phyloP scores from a whole-genome alignment of 2,888 invertebrate species.

The Hololepta plana region DNA sequence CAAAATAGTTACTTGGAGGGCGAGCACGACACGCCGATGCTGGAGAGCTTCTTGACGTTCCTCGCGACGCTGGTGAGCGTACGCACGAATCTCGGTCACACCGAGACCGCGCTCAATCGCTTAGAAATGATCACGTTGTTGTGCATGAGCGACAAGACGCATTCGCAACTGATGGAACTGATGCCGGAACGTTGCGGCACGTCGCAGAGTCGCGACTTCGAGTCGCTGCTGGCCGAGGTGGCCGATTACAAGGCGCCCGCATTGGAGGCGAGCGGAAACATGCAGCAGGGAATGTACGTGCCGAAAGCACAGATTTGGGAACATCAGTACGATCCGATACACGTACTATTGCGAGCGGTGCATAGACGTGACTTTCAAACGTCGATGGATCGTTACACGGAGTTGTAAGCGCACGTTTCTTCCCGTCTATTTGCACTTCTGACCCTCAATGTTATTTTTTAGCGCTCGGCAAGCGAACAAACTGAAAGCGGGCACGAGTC shows the following conservation, averaged over 20 bases:
- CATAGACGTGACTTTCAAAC: conserved; percentile 86
- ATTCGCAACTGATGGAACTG: conserved; percentile 84
- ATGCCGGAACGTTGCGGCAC: conserved; percentile 95
- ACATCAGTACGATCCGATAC: conserved; percentile 82
- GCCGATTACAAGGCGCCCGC: conserved; percentile 57
- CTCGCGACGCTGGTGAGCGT: conserved; percentile 76
- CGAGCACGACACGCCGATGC: conserved; percentile 76
- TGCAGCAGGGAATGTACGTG: conserved; percentile 73
- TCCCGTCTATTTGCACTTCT: conserved; percentile 1
- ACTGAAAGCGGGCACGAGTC: conserved; percentile 22
- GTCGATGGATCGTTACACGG: conserved; percentile 82
- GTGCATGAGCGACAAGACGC: conserved; percentile 88
- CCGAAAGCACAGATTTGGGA: conserved; percentile 82
- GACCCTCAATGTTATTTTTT: too few species aligned
- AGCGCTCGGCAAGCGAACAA: conserved; percentile 22
- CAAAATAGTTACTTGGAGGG: conserved; percentile 42
- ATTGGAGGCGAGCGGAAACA: conserved; percentile 57
- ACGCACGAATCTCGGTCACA: conserved; percentile 60
- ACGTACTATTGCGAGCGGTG: conserved; percentile 77
- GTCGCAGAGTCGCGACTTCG: conserved; percentile 75
- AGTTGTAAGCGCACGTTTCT: conserved; percentile 45
- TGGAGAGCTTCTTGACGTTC: conserved; percentile 84
- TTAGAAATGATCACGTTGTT: conserved; percentile 86
- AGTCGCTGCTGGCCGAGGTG: conserved; percentile 59
- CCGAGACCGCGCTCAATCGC: conserved; percentile 43